Evolutionary conservation across 2,888 invertebrate genomes (phyloP).

Genomic region (Melanchra persicariae): DNA sequence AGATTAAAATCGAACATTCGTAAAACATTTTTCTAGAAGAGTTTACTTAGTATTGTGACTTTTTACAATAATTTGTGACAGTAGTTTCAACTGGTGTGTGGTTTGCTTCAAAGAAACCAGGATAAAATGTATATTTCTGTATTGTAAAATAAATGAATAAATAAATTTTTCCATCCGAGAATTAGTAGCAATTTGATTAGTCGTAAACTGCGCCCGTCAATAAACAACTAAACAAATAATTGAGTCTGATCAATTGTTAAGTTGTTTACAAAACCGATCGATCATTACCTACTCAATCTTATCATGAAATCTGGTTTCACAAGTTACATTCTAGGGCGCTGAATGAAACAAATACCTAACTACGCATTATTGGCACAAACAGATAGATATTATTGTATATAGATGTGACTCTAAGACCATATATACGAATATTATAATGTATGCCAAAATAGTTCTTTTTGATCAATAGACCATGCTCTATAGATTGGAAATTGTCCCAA

Average conservation of each 20-base stretch:
- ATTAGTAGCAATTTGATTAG: not conserved
- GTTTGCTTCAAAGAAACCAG: not conserved
- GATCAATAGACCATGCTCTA: too few species aligned
- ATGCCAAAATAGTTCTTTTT: too few species aligned
- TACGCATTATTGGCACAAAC: not conserved
- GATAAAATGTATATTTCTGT: not conserved
- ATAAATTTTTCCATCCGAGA: not conserved
- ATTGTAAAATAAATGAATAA: too few species aligned
- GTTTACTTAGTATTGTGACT: not conserved
- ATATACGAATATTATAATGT: not conserved
- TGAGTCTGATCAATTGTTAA: not conserved
- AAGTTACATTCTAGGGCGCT: not conserved
- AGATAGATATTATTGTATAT: too few species aligned
- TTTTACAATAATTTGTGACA: not conserved
- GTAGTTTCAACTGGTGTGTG: not conserved
- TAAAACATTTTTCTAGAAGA: not conserved
- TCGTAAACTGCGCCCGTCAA: too few species aligned
- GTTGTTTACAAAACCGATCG: conserved; percentile 12
- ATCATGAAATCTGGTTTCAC: conserved; percentile 21
- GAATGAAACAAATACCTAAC: not conserved
- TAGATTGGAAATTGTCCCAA: not conserved
- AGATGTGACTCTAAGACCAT: not conserved
- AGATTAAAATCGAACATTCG: not conserved
- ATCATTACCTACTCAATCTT: conserved; percentile 16
- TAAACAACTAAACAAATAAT: too few species aligned